These are phyloP conservation scores for Carcina quercana DNA, from an alignment of 2,888 invertebrate genomes.

Conservation along the genomic window DNA sequence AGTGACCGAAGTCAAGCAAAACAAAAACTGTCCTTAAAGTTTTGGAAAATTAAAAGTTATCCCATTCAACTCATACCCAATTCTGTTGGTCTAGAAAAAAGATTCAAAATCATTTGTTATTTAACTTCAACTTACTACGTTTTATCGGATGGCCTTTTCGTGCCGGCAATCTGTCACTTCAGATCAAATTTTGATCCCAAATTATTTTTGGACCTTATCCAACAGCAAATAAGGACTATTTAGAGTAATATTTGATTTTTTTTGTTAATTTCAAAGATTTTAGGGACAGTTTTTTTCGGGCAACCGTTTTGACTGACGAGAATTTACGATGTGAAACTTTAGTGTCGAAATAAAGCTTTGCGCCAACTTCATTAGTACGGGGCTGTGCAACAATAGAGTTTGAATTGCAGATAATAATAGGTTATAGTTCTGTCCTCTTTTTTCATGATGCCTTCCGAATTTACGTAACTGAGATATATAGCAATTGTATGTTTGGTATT, in stretches of 20 bases:
- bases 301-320: conserved; percentile 67
- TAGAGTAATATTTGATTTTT: conserved; percentile 21
- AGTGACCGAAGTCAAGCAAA: conserved; percentile 58
- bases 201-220: conserved; percentile 12
- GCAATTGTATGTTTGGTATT: too few species aligned
- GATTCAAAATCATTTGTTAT: too few species aligned
- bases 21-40: too few species aligned
- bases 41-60: conserved; percentile 51
- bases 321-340: conserved; percentile 70
- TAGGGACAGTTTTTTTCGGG: conserved; percentile 44
- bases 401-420: conserved; percentile 50
- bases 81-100: background rate
- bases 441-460: conserved; percentile 52
- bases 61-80: conserved; percentile 12
- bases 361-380: conserved; percentile 60
- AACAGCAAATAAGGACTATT: conserved; percentile 8
- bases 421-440: conserved; percentile 26
- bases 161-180: background rate
- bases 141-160: background rate
- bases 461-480: too few species aligned
- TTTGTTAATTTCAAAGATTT: too few species aligned
- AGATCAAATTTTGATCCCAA: background rate
- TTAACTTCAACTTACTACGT: background rate
- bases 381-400: conserved; percentile 44
- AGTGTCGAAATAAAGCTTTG: conserved; percentile 58